phyloP scores from a whole-genome alignment of 2,113 vertebrate genomes.

The Cavia aperea region DNA sequence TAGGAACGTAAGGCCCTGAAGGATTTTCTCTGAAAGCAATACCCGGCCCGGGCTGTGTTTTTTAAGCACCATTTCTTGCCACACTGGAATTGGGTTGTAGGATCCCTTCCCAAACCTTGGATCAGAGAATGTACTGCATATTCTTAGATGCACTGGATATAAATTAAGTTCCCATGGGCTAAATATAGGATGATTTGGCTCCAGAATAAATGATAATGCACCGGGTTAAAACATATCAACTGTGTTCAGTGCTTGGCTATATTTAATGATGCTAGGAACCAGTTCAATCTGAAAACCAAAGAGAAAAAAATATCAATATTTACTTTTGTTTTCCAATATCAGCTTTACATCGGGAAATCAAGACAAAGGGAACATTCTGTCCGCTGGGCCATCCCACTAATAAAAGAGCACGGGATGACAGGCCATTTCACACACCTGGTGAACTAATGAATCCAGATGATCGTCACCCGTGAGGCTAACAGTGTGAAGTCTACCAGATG shows the following conservation, averaged over 20 bases:
- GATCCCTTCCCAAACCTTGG: background rate
- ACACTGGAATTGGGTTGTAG: background rate
- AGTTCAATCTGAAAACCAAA: background rate
- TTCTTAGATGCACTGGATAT: background rate
- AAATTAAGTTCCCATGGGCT: background rate
- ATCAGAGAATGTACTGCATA: background rate
- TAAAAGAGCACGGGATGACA: background rate
- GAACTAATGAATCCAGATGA: background rate
- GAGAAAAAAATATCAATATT: background rate
- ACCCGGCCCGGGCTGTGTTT: background rate
- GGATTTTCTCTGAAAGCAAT: background rate
- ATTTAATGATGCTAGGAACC: background rate
- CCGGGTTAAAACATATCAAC: background rate
- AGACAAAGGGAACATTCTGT: background rate
- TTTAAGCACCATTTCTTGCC: background rate
- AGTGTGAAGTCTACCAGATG: background rate
- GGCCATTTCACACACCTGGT: background rate
- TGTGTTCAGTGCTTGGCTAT: background rate
- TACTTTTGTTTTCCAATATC: background rate
- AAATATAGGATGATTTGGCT: background rate
- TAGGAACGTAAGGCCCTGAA: background rate
- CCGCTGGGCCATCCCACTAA: too few relatives aligned
- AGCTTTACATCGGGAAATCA: background rate
- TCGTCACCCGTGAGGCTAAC: background rate
- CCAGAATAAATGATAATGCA: background rate